Evolutionary conservation across 1,140 invertebrate genomes (phyloP).

Genomic region (Diachasmimorpha longicaudata): DNA sequence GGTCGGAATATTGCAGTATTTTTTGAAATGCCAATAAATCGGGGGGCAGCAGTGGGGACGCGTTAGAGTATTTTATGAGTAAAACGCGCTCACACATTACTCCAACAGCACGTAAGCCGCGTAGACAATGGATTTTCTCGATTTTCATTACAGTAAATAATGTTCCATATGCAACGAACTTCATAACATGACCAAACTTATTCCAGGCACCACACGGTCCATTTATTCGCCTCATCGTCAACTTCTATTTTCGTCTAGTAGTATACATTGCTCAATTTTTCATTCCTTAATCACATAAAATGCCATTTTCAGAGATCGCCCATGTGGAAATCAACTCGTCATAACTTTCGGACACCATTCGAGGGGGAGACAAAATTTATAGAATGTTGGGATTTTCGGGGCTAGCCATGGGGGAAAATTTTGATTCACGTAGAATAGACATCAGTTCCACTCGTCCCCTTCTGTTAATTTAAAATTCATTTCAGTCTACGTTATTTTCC

Average conservation of each 20-base stretch:
- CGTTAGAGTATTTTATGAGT: too few relatives aligned
- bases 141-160: too few relatives aligned
- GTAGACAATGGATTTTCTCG: too few relatives aligned
- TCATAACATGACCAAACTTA: neutral
- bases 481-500: too few relatives aligned
- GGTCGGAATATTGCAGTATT: neutral
- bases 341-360: neutral
- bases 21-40: neutral
- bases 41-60: too few relatives aligned
- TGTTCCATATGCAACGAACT: neutral
- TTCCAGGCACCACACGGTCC: neutral
- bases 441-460: too few relatives aligned
- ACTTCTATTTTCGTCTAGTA: neutral
- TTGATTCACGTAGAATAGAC: neutral
- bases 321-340: neutral
- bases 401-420: neutral
- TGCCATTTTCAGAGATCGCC: neutral
- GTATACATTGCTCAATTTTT: neutral
- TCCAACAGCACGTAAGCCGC: too few relatives aligned
- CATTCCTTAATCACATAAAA: neutral
- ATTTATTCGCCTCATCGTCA: neutral
- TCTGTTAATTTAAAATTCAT: too few relatives aligned
- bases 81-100: too few relatives aligned
- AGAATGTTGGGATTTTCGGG: neutral
- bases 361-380: neutral